A percentile compares a stretch with the other conserved stretches of the same genome.
Evolutionary conservation across 2,888 invertebrate genomes (phyloP).

Genomic region (Theristus sp.): DNA sequence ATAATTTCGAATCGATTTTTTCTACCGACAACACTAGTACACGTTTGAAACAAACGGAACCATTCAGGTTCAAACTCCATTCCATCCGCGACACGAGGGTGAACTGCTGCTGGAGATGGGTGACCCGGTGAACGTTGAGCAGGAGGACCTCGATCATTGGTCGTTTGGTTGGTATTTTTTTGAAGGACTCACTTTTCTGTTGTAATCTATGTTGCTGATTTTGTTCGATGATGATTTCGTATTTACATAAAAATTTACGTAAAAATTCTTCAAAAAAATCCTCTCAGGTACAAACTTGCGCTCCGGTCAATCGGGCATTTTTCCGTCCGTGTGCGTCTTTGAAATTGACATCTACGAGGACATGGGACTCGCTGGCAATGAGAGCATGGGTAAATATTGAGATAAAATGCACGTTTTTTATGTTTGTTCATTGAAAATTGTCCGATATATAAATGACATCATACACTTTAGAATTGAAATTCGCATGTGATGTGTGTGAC

Average conservation of each 20-base stretch:
- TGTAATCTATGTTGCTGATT: no score
- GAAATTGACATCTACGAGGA: conserved; percentile 92
- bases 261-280: neutral
- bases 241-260: neutral
- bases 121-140: conserved; percentile 70
- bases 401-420: conserved; percentile 1
- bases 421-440: neutral
- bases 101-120: conserved; percentile 93
- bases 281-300: conserved; percentile 67
- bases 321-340: conserved; percentile 88
- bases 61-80: no score
- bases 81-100: conserved; percentile 62
- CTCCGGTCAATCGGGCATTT: conserved; percentile 78
- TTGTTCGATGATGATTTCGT: neutral
- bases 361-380: conserved; percentile 6
- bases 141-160: conserved; percentile 86
- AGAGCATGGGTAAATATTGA: neutral
- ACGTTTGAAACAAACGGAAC: no score
- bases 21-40: no score
- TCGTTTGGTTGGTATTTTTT: conserved; percentile 55
- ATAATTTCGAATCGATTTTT: no score
- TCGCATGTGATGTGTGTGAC: no score
- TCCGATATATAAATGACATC: neutral
- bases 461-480: no score
- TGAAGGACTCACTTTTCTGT: neutral